Conservation (phyloP, 2,113 vertebrate genomes). For the Apodemus sylvaticus region DNA sequence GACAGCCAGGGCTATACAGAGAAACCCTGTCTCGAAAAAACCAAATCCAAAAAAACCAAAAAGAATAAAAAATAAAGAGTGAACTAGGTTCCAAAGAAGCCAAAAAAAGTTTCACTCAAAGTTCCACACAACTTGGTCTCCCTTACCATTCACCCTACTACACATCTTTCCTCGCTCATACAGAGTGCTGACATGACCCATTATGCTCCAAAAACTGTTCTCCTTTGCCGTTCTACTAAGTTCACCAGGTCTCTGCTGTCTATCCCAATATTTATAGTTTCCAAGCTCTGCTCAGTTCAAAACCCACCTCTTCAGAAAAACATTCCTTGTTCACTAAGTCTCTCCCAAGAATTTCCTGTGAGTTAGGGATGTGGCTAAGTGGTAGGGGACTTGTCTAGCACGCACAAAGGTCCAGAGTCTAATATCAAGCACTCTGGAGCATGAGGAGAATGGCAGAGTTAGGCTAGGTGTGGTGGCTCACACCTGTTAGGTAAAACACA, state of each 20-base stretch:
- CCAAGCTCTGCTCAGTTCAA: slow-evolving; percentile 54
- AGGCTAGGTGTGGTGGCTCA: background rate
- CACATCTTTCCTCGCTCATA: slow-evolving; percentile 18
- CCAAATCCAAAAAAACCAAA: no score
- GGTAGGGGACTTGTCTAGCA: background rate
- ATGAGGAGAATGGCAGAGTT: background rate
- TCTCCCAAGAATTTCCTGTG: background rate
- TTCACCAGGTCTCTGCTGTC: background rate
- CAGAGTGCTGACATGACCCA: slow-evolving; percentile 25
- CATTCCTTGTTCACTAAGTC: background rate
- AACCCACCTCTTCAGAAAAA: slow-evolving; percentile 56
- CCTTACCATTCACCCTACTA: slow-evolving; percentile 24
- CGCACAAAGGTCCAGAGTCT: background rate
- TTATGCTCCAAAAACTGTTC: slow-evolving; percentile 40
- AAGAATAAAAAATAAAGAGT: no score
- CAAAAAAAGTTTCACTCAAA: slow-evolving; percentile 56
- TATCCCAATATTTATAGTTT: slow-evolving; percentile 29
- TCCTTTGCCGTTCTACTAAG: slow-evolving; percentile 16
- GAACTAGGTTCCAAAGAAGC: slow-evolving; percentile 46
- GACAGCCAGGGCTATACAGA: no score
- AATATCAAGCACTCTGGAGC: background rate
- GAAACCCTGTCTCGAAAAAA: no score
- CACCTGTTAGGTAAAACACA: background rate
- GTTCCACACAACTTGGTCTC: slow-evolving; percentile 13
- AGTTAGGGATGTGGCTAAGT: background rate